Percentiles rank a stretch among this genome's conserved stretches.
Evolutionary conservation across 2,113 vertebrate species (phyloP).

Genomic region (Casuarius casuarius): DNA sequence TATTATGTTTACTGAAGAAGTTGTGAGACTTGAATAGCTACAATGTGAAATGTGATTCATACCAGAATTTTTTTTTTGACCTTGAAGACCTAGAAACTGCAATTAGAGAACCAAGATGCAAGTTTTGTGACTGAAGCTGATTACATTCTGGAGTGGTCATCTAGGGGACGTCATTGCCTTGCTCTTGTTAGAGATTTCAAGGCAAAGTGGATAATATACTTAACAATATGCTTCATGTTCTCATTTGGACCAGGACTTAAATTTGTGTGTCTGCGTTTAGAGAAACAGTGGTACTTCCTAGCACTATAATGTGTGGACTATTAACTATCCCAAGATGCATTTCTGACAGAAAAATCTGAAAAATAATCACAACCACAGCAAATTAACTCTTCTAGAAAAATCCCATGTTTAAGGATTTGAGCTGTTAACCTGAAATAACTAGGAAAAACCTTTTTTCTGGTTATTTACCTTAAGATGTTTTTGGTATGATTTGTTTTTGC

Average conservation of each 20-base stretch:
- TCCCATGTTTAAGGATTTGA: neutral
- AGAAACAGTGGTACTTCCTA: neutral
- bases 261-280: neutral
- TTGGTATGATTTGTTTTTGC: neutral
- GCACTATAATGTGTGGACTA: neutral
- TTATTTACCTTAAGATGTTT: neutral
- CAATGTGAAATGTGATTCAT: neutral
- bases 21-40: neutral
- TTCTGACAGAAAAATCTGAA: neutral
- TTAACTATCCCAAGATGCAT: neutral
- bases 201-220: neutral
- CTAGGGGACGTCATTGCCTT: neutral
- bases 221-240: neutral
- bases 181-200: neutral
- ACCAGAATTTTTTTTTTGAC: neutral
- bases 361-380: neutral
- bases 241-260: neutral
- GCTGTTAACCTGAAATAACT: neutral
- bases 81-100: neutral
- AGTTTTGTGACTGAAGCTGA: neutral
- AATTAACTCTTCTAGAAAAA: neutral
- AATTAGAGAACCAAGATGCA: neutral
- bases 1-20: neutral
- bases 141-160: neutral
- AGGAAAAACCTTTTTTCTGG: neutral